phyloP scores from a whole-genome alignment of 35 echinoderm and acorn worm species.

The Apostichopus californicus region DNA sequence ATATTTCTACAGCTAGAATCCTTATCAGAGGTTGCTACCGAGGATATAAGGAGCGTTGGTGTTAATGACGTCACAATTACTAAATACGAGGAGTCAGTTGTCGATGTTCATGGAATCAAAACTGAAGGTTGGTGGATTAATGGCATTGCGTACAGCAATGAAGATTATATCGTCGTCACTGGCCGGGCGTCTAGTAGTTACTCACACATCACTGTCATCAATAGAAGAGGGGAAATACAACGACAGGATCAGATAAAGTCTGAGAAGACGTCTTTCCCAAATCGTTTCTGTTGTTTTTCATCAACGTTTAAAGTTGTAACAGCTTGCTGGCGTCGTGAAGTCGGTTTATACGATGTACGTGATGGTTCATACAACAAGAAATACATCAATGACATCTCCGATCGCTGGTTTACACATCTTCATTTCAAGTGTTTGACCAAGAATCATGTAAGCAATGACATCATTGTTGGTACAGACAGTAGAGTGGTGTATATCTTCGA shows the following conservation, averaged over 20 bases:
- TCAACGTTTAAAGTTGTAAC: too few species aligned
- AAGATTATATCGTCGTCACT: too few species aligned
- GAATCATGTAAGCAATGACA: neutral
- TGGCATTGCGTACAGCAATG: neutral
- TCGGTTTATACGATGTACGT: neutral
- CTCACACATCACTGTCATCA: too few species aligned
- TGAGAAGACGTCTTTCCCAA: neutral
- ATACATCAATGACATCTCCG: neutral
- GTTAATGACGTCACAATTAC: too few species aligned
- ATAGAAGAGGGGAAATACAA: too few species aligned
- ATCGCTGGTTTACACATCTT: neutral
- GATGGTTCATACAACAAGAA: neutral
- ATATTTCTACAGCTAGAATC: too few species aligned
- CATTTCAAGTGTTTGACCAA: neutral
- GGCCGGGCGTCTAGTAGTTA: too few species aligned
- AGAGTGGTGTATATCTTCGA: conserved; percentile 5
- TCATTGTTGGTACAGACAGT: neutral
- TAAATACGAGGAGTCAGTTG: too few species aligned
- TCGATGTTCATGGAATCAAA: neutral
- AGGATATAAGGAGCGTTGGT: too few species aligned
- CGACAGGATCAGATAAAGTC: too few species aligned
- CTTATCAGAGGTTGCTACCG: too few species aligned
- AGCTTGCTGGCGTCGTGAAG: neutral
- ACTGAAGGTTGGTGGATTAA: neutral
- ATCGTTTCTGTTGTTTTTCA: neutral